phyloP scores from a whole-genome alignment of 2,888 invertebrate genomes.

The Loripinus fragilis region DNA sequence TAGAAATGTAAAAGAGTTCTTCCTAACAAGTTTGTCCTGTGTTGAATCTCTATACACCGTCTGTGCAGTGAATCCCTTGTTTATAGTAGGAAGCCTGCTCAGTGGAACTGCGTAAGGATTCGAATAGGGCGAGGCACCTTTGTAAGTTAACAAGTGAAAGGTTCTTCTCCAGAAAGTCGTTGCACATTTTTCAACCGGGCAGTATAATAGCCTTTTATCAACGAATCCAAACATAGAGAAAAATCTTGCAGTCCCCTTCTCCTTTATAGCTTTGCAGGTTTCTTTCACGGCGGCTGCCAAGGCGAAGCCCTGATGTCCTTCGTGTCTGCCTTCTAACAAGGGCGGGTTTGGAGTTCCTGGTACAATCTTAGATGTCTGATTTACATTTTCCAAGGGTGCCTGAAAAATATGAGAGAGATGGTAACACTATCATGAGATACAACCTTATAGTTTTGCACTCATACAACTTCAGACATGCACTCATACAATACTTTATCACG shows the following conservation, averaged over 20 bases:
- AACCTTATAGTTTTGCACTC: no score
- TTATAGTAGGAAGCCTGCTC: not conserved
- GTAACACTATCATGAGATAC: no score
- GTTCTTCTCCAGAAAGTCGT: slow-evolving; percentile 18
- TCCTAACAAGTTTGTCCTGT: not conserved
- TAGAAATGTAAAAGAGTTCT: slow-evolving; percentile 17
- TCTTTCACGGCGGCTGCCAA: slow-evolving; percentile 22
- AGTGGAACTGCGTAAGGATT: slow-evolving; percentile 11
- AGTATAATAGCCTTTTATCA: slow-evolving; percentile 4
- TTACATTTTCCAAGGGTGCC: no score
- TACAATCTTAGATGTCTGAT: no score
- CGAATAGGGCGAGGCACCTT: not conserved
- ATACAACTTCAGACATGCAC: no score
- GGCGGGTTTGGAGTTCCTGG: no score
- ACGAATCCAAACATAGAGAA: not conserved
- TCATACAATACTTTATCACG: no score
- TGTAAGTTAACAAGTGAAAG: not conserved
- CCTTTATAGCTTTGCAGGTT: slow-evolving; percentile 4
- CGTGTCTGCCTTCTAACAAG: not conserved
- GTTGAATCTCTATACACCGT: not conserved
- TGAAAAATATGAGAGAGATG: no score
- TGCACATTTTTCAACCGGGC: slow-evolving; percentile 16
- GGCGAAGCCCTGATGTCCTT: slow-evolving; percentile 17
- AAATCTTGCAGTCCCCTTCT: not conserved
- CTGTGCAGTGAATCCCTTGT: slow-evolving; percentile 1